phyloP scores from a whole-genome alignment of 2,888 invertebrate species.

The Ellobium chinense region DNA sequence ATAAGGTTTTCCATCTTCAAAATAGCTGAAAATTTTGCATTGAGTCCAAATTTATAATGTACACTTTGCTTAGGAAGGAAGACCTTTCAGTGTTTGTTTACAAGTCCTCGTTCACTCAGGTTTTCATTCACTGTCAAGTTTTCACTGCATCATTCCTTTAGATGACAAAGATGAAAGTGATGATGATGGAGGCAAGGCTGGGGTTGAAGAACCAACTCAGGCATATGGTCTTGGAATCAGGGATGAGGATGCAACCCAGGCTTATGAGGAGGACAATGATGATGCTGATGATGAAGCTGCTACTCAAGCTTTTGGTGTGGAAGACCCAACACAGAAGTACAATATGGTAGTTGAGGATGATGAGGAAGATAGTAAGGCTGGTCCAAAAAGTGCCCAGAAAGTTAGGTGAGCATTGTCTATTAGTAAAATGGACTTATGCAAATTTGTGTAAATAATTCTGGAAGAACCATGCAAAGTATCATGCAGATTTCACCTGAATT shows the following conservation, averaged over 20 bases:
- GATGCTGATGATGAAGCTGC: background rate
- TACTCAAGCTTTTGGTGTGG: background rate
- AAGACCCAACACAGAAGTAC: conserved; percentile 2
- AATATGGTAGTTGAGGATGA: background rate
- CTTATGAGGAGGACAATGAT: conserved; percentile 15
- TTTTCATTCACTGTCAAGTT: no score
- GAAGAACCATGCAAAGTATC: background rate
- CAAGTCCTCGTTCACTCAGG: no score
- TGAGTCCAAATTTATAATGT: no score
- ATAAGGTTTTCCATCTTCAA: no score
- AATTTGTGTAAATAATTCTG: background rate
- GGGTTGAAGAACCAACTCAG: conserved; percentile 18
- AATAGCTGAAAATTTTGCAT: no score
- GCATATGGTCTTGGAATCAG: conserved; percentile 1
- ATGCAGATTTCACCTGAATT: background rate
- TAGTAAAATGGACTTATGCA: background rate
- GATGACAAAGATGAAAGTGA: conserved; percentile 53
- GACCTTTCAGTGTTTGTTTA: no score
- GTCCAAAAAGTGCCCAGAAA: no score
- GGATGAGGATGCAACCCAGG: conserved; percentile 41
- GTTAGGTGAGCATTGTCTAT: background rate
- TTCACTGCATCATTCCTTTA: no score
- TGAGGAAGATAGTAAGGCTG: no score
- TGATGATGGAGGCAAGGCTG: conserved; percentile 52
- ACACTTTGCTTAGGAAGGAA: no score